Evolutionary conservation across 2,113 vertebrate genomes (phyloP).

Genomic region (Labrus mixtus): DNA sequence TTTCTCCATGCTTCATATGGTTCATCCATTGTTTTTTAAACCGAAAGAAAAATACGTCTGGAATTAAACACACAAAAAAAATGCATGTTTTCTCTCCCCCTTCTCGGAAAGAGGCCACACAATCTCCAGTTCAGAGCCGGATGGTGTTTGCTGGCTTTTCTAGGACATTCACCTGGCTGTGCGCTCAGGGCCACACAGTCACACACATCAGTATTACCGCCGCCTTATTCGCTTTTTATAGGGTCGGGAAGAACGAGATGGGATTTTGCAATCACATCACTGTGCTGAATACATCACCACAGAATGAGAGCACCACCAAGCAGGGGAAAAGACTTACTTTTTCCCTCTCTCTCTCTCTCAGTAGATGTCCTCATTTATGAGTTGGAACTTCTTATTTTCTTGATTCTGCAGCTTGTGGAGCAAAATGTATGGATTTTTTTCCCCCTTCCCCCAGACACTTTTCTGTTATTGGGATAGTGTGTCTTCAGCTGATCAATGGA

Average conservation of each 20-base stretch:
- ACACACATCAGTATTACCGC: conserved; percentile 63
- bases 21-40: conserved; percentile 29
- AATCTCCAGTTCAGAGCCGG: conserved; percentile 56
- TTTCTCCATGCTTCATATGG: neutral
- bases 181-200: conserved; percentile 60
- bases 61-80: conserved; percentile 50
- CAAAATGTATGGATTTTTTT: conserved; percentile 15
- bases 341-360: conserved; percentile 23
- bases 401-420: conserved; percentile 25
- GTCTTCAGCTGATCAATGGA: conserved; percentile 51
- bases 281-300: conserved; percentile 69
- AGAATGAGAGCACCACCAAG: conserved; percentile 57
- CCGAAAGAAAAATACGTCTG: conserved; percentile 34
- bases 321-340: conserved; percentile 33
- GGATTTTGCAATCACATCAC: conserved; percentile 72
- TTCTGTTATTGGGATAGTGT: conserved; percentile 34
- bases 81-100: conserved; percentile 15
- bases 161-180: conserved; percentile 71
- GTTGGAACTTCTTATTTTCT: conserved; percentile 32
- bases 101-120: conserved; percentile 52
- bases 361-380: conserved; percentile 45
- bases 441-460: neutral
- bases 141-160: conserved; percentile 68
- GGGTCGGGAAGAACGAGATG: conserved; percentile 62
- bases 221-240: conserved; percentile 64